Percentiles rank a stretch among this genome's conserved stretches.
Evolutionary conservation across 2,113 vertebrate species (phyloP).

Genomic region (Psephotus haematonotus): DNA sequence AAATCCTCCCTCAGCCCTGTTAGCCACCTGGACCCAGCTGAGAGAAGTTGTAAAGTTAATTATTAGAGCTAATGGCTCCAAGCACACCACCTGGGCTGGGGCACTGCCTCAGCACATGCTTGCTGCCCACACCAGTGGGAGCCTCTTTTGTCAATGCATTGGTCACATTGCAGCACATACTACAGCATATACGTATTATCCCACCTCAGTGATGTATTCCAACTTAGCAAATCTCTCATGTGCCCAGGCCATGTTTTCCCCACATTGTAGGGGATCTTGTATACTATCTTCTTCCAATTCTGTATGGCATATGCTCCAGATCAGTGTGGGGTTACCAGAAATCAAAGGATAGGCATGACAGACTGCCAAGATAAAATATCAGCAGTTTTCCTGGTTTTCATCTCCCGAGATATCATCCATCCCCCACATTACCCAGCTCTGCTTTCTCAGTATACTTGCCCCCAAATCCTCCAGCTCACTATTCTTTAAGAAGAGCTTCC

Average conservation of each 20-base stretch:
- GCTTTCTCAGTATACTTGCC: background rate
- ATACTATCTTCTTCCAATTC: background rate
- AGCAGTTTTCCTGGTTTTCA: background rate
- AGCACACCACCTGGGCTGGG: background rate
- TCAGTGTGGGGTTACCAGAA: background rate
- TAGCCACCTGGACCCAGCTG: background rate
- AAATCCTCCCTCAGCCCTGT: background rate
- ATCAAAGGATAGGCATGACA: background rate
- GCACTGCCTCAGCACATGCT: background rate
- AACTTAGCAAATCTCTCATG: background rate
- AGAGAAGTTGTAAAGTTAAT: background rate
- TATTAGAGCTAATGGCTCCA: background rate
- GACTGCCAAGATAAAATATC: background rate
- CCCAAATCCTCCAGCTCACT: background rate
- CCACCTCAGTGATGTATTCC: background rate
- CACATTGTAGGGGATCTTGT: background rate
- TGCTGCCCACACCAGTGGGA: background rate
- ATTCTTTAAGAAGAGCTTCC: background rate
- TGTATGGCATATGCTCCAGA: background rate
- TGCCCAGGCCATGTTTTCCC: background rate
- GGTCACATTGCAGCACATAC: background rate
- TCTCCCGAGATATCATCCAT: background rate
- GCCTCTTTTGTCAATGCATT: background rate
- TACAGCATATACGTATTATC: background rate
- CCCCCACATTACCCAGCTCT: background rate